Percentiles rank a stretch among this genome's conserved stretches.
Conservation (phyloP, 2,888 invertebrate species). For the Euspilapteryx auroguttella region DNA sequence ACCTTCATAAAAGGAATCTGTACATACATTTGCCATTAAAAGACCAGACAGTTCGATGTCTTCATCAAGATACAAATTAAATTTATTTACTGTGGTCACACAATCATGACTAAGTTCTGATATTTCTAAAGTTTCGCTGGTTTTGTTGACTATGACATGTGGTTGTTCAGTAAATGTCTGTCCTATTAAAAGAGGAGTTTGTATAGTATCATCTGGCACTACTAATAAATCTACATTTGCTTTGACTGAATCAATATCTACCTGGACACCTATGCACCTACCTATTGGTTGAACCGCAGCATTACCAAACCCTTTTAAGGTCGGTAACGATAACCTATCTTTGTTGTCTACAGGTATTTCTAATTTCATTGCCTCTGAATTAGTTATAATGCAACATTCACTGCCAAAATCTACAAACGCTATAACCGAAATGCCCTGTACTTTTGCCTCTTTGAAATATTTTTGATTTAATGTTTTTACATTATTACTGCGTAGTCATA, state of each 20-base stretch:
- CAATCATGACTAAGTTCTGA: background rate
- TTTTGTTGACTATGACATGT: slow-evolving; percentile 4
- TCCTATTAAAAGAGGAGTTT: slow-evolving; percentile 5
- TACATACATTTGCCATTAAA: background rate
- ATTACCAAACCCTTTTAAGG: slow-evolving; percentile 6
- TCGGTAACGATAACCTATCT: no score
- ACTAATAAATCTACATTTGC: slow-evolving; percentile 4
- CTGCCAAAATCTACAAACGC: slow-evolving; percentile 9
- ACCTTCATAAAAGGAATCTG: no score
- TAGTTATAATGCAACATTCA: slow-evolving; percentile 6
- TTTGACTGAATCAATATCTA: slow-evolving; percentile 3
- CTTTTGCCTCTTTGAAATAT: slow-evolving; percentile 4
- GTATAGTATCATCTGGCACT: slow-evolving; percentile 5
- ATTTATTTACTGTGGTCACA: background rate
- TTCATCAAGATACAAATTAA: slow-evolving; percentile 4
- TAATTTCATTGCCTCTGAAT: background rate
- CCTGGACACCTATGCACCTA: background rate
- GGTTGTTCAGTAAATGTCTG: slow-evolving; percentile 7
- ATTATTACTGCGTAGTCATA: no score
- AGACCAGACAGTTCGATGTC: background rate
- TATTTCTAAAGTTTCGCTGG: slow-evolving; percentile 3
- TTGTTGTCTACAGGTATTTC: background rate
- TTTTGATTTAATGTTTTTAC: no score
- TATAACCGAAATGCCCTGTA: slow-evolving; percentile 3
- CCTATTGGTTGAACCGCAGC: slow-evolving; percentile 4